Evolutionary conservation across 2,888 invertebrate genomes (phyloP).

Genomic region (Panorpa germanica): DNA sequence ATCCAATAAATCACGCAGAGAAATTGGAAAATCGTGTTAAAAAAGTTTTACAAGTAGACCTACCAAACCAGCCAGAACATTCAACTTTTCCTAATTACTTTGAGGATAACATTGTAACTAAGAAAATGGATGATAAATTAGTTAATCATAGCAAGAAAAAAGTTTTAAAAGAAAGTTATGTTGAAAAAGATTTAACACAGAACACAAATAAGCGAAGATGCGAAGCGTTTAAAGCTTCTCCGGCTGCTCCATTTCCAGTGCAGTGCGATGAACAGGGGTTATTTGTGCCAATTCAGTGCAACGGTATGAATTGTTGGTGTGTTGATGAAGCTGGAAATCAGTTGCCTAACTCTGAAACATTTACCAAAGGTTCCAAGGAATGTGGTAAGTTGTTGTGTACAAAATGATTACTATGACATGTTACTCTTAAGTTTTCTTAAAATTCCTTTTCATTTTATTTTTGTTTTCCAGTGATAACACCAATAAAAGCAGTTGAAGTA

Average conservation of each 20-base stretch:
- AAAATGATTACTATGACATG: conserved; percentile 1
- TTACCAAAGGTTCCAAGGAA: conserved; percentile 32
- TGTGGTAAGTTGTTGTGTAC: conserved; percentile 27
- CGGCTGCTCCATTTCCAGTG: conserved; percentile 23
- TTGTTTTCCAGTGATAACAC: conserved; percentile 36
- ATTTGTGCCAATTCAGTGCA: conserved; percentile 60
- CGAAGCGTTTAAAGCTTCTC: conserved; percentile 22
- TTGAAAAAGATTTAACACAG: too few species aligned
- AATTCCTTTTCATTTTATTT: not conserved
- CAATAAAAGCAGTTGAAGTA: conserved; percentile 55
- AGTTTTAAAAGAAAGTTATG: too few species aligned
- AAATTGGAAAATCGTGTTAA: too few species aligned
- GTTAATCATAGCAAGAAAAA: too few species aligned
- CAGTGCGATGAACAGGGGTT: conserved; percentile 49
- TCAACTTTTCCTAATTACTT: too few species aligned
- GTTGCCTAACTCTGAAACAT: conserved; percentile 37
- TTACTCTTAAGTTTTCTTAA: conserved; percentile 8
- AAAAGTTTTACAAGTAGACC: too few species aligned
- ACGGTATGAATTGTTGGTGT: conserved; percentile 56
- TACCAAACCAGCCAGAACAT: too few species aligned
- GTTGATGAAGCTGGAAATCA: conserved; percentile 70
- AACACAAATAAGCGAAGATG: conserved; percentile 23
- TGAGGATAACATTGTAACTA: too few species aligned
- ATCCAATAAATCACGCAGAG: too few species aligned
- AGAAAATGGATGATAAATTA: too few species aligned